These are phyloP conservation scores for Mirza zaza DNA, from an alignment of 2,113 vertebrate species.

Conservation along the genomic window DNA sequence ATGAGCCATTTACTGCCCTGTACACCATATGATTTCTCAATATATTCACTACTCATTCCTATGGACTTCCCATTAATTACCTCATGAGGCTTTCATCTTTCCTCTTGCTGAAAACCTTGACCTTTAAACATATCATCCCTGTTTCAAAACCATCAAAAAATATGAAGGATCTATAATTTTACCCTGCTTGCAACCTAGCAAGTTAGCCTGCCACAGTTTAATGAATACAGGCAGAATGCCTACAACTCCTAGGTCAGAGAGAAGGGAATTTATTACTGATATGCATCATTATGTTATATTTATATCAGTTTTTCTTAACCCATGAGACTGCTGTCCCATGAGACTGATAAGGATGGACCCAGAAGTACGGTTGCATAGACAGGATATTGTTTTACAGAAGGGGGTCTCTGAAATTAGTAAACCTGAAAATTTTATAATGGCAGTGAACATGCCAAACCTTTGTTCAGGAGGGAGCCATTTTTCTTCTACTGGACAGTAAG, in stretches of 20 bases:
- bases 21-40: neutral
- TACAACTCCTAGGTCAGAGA: neutral
- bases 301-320: neutral
- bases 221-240: neutral
- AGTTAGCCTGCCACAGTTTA: neutral
- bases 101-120: neutral
- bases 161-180: neutral
- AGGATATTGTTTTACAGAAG: neutral
- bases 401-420: neutral
- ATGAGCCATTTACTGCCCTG: neutral
- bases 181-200: too few relatives aligned
- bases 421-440: neutral
- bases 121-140: neutral
- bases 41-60: fast-evolving
- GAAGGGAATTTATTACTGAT: neutral
- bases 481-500: neutral
- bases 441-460: neutral
- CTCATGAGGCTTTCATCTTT: neutral
- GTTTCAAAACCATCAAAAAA: neutral
- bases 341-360: neutral
- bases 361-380: neutral
- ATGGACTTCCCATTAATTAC: neutral
- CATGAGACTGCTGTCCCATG: neutral
- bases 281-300: neutral
- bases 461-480: neutral